Evolutionary conservation across 2,797 vertebrate species (phyloP).

Genomic region (Syngnathus acus): DNA sequence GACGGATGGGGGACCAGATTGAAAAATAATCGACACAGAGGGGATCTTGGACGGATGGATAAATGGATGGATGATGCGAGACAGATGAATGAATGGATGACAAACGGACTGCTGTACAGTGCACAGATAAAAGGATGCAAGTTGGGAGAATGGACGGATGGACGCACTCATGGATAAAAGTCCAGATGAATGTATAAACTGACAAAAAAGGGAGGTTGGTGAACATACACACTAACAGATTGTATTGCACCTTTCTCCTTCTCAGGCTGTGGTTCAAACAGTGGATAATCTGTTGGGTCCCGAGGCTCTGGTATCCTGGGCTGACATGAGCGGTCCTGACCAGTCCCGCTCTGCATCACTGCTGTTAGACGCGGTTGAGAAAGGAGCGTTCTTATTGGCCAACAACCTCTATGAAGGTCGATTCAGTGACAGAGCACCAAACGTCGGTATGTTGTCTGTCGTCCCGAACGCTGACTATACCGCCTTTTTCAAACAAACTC

Average conservation of each 20-base stretch:
- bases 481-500: neutral
- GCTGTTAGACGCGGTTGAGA: slow-evolving; percentile 61
- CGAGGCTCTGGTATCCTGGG: slow-evolving; percentile 65
- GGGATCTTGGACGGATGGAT: neutral
- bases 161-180: slow-evolving; percentile 4
- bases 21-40: neutral
- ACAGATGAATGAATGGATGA: neutral
- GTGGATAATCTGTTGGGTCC: slow-evolving; percentile 64
- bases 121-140: neutral
- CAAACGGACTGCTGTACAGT: neutral
- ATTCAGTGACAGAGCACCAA: slow-evolving; percentile 70
- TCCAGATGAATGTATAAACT: neutral
- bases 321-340: slow-evolving; percentile 56
- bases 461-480: neutral
- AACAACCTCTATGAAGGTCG: slow-evolving; percentile 70
- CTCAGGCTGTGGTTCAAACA: slow-evolving; percentile 61
- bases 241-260: slow-evolving; percentile 9
- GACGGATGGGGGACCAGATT: too few relatives aligned
- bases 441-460: slow-evolving; percentile 50
- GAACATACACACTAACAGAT: neutral
- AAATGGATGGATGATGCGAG: neutral
- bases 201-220: neutral
- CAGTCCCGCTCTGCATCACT: slow-evolving; percentile 62
- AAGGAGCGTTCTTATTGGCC: slow-evolving; percentile 65
- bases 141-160: slow-evolving; percentile 2